Base-by-base conservation (phyloP, 2,888 invertebrate species). In the Pseudococcus viburni region DNA sequence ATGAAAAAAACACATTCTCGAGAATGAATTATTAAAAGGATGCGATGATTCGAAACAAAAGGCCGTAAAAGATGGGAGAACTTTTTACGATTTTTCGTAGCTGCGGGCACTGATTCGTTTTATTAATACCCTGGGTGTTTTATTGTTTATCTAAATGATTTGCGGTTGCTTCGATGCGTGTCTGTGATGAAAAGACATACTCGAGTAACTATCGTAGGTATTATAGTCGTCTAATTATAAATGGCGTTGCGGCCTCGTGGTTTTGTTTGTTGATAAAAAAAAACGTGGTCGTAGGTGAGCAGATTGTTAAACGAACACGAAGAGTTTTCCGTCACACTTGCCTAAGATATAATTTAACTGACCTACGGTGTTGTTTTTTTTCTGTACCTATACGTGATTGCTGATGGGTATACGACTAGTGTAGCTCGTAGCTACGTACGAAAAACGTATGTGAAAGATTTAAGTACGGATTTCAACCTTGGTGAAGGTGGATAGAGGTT, bases 101-200 rank as follows among this genome's bases (percentile, higher is more conserved):
- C 26, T 33, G 26, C 26, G 26, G 26, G 26, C 26, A 33, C 26
- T 55, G n/a, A 59, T 59, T 59, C 5, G 11, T 9, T 59, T 59
- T 19, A 59, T 59, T 59, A 59, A 59, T 59, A 59, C 5, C 5
- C 5, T 33, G 26, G 26, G n/a, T 19, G 19, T 59, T 59, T 59
- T 59, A 59, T 59, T n/a, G n/a, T 59, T n/a, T 59, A 59, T 59
- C 59, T 59, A 59, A 59, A 19, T 59, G 59, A 33, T 59, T 59
- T 59, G 19, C 19, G 19, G 59, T 59, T 59, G 59, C 19, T 19
- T 33, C 26, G 3, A 19, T 19, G 59, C 19, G 5, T n/a, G 11
- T n/a, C 12, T 46, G 12, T 46, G 46, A 15, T 51, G 19, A 59
- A 59, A 59, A 59, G 19, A 59, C 6, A 11, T 59, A 19, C 59